Conservation (phyloP, 2,888 invertebrate genomes). For the Hypolimnas misippus region DNA sequence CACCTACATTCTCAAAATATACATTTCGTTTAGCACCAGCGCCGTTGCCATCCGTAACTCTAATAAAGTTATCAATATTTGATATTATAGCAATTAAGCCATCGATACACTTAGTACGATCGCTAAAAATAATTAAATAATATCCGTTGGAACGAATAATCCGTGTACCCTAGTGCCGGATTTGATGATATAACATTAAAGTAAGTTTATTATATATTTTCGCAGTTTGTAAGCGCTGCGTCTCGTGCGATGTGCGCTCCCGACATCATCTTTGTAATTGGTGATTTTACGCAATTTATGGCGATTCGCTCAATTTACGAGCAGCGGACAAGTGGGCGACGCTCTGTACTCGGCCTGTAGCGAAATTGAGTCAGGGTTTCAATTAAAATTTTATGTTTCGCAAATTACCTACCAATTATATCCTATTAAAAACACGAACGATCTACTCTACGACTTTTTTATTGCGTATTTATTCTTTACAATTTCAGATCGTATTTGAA, state of each 20-base stretch:
- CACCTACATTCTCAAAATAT: too few relatives aligned
- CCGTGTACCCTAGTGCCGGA: not conserved
- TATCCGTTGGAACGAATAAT: not conserved
- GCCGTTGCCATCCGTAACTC: not conserved
- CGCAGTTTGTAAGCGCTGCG: slow-evolving; percentile 55
- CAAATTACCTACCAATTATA: slow-evolving; percentile 79
- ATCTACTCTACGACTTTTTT: slow-evolving; percentile 34
- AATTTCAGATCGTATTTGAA: not conserved
- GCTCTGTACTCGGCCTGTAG: slow-evolving; percentile 58
- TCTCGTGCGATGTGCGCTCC: slow-evolving; percentile 51
- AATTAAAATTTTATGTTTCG: slow-evolving; percentile 77
- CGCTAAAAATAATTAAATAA: not conserved
- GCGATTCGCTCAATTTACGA: slow-evolving; percentile 80
- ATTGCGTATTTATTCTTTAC: not conserved
- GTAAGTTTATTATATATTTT: slow-evolving; percentile 58
- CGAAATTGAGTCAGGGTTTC: slow-evolving; percentile 70
- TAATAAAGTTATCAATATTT: not conserved
- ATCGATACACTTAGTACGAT: not conserved
- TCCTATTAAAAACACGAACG: slow-evolving; percentile 66
- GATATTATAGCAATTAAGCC: not conserved
- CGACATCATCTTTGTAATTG: slow-evolving; percentile 78
- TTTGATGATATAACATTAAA: slow-evolving; percentile 5
- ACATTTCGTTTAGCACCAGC: too few relatives aligned
- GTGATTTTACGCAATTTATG: slow-evolving; percentile 81
- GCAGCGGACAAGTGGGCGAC: slow-evolving; percentile 79